Percentiles rank a stretch among this genome's conserved stretches.
These are phyloP conservation scores for Drusus annulatus DNA, from an alignment of 1,140 invertebrate species.

Conservation along the genomic window DNA sequence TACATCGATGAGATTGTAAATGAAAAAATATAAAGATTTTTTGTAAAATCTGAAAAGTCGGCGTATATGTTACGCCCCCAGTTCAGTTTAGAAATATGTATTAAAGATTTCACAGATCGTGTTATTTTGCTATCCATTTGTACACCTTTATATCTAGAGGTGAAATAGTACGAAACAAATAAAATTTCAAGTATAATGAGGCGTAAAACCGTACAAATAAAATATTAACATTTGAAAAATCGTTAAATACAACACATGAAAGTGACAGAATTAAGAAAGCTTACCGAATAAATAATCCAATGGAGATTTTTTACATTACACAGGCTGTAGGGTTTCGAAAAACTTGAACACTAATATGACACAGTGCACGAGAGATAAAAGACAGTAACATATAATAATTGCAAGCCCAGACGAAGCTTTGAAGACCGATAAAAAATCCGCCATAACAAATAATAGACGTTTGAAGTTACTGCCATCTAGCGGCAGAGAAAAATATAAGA, in stretches of 20 bases:
- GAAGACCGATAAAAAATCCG: conserved; percentile 1
- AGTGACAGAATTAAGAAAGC: neutral
- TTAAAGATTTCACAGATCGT: too few relatives aligned
- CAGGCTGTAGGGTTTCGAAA: neutral
- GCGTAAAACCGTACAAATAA: neutral
- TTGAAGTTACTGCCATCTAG: conserved; percentile 7
- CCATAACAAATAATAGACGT: conserved; percentile 24
- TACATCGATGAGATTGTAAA: too few relatives aligned
- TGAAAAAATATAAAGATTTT: too few relatives aligned
- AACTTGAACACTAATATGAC: conserved; percentile 5
- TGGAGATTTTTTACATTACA: neutral
- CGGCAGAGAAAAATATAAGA: neutral
- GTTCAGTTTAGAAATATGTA: too few relatives aligned
- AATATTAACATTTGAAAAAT: conserved; percentile 20
- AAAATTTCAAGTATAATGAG: neutral
- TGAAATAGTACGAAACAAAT: neutral
- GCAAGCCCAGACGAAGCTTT: conserved; percentile 1
- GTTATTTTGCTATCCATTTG: too few relatives aligned
- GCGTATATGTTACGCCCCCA: too few relatives aligned
- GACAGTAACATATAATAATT: conserved; percentile 19
- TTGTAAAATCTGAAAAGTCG: too few relatives aligned
- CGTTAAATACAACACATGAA: conserved; percentile 27
- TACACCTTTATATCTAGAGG: too few relatives aligned
- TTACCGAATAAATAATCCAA: conserved; percentile 2
- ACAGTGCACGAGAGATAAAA: conserved; percentile 6